These are phyloP conservation scores for Chrysina gloriosa DNA, from an alignment of 2,888 invertebrate species.

Conservation along the genomic window DNA sequence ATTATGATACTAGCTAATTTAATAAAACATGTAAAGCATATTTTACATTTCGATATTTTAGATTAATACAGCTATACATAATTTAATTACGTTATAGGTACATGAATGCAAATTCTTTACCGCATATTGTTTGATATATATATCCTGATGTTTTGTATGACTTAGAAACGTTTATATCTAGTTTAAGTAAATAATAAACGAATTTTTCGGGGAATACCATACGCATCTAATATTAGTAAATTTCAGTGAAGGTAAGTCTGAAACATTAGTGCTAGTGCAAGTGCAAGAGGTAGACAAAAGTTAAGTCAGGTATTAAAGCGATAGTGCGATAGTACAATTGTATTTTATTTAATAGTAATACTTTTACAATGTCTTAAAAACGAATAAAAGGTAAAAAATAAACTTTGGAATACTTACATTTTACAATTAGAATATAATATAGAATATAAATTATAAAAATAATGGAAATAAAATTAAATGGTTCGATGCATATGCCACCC, in stretches of 20 bases:
- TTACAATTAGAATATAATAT: constrained; percentile 27
- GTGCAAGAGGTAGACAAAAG: constrained; percentile 2
- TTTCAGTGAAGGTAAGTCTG: neutral
- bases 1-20: too few relatives aligned
- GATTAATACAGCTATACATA: too few relatives aligned
- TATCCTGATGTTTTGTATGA: too few relatives aligned
- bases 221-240: too few relatives aligned
- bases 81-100: too few relatives aligned
- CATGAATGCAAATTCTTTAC: too few relatives aligned
- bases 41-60: too few relatives aligned
- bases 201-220: constrained; percentile 8
- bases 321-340: neutral
- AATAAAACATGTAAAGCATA: too few relatives aligned
- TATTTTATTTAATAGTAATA: constrained; percentile 8
- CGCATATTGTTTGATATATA: too few relatives aligned
- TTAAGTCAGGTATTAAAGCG: neutral
- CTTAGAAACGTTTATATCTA: too few relatives aligned
- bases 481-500: neutral
- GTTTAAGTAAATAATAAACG: too few relatives aligned
- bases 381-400: constrained; percentile 2
- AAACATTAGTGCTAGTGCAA: constrained; percentile 10
- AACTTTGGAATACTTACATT: constrained; percentile 9
- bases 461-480: constrained; percentile 13
- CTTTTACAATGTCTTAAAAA: neutral
- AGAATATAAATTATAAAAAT: constrained; percentile 31